Percentiles rank a stretch among this genome's conserved stretches.
These are phyloP conservation scores for Phataginus tricuspis DNA, from an alignment of 2,797 vertebrate genomes.

Conservation along the genomic window DNA sequence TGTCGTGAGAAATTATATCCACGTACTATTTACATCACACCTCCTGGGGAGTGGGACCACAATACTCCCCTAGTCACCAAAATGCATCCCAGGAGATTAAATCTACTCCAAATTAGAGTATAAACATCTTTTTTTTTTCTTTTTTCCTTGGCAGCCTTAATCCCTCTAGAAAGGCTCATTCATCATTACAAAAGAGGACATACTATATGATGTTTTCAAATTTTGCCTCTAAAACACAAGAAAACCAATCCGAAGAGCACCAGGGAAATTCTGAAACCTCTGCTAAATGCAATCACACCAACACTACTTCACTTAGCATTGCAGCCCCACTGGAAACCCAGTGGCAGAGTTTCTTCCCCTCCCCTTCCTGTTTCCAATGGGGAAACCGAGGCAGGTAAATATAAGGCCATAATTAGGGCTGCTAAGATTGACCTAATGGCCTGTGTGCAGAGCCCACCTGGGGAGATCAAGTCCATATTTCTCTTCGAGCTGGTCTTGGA, in stretches of 20 bases:
- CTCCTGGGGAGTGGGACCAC: conserved; percentile 70
- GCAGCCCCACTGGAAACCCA: neutral
- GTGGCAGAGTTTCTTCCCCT: neutral
- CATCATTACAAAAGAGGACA: conserved; percentile 73
- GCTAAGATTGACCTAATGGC: neutral
- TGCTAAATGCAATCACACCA: neutral
- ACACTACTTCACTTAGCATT: rapidly evolving
- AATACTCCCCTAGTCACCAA: conserved; percentile 76
- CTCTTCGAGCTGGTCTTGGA: neutral
- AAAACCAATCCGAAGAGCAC: neutral
- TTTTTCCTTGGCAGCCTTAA: conserved; percentile 77
- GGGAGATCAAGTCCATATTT: no score
- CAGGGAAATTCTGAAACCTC: neutral
- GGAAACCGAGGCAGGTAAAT: conserved; percentile 33
- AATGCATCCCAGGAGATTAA: conserved; percentile 73
- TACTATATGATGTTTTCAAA: conserved; percentile 68
- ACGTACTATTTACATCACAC: conserved; percentile 68
- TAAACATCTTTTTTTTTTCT: conserved; percentile 57
- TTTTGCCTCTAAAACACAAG: conserved; percentile 79
- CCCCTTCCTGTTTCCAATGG: neutral
- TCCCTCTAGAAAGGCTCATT: conserved; percentile 78
- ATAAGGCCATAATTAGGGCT: rapidly evolving
- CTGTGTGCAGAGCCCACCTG: neutral
- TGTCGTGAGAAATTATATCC: conserved; percentile 57
- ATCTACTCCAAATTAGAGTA: conserved; percentile 74